Base-by-base conservation (phyloP, 2,113 vertebrate species). In the Rhinopomastus cyanomelas region DNA sequence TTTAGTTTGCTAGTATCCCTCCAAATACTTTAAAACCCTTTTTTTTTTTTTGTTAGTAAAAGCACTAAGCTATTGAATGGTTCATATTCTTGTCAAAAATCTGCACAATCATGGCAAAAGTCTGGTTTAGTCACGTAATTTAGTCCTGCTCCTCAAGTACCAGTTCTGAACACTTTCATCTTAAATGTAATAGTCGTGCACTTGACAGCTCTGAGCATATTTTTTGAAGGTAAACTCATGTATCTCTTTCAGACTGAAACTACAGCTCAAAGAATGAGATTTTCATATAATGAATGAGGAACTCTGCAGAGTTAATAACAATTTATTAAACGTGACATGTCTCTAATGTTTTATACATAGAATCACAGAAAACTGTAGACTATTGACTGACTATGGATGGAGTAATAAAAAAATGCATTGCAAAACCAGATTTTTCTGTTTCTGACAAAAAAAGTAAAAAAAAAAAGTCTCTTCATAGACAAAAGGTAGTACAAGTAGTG, bases 1-100 rank as follows among this genome's bases (percentile, higher is more conserved):
- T 48, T 39, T 61, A 5, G 3, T 78, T 74, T 64, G 52, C 17
- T 52, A 39, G 19, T 62, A 51, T 13, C 9, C 18, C 19, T 20
- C 18, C 20, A 48, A 37, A 36, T 7, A 42, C 4, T 18, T 39
- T 77, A 8, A 61, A 82, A 48, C 8, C 0, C 1, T 0, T n/a
- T 34, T 32, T 9, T 11, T 42, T 46, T 81, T 48, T 77, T 53
- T 53, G 36, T 69, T 75, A 74, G 37, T 27, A 56, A 86, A 74
- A 88, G 8, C 22, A 37, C 15, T 59, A 36, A 85, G 32, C 5
- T 74, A 16, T 52, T 77, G 56, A 77, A 85, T 1, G 1, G 11
- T 73, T 29, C n/a, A 30, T 15, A 29, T 4, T 75, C 6, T 22
- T 16, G 17, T 60, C 34, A 72, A 71, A 61, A 18, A 57, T 5